Base-by-base conservation (phyloP, 2,113 vertebrate species). In the Psittacus erithacus region DNA sequence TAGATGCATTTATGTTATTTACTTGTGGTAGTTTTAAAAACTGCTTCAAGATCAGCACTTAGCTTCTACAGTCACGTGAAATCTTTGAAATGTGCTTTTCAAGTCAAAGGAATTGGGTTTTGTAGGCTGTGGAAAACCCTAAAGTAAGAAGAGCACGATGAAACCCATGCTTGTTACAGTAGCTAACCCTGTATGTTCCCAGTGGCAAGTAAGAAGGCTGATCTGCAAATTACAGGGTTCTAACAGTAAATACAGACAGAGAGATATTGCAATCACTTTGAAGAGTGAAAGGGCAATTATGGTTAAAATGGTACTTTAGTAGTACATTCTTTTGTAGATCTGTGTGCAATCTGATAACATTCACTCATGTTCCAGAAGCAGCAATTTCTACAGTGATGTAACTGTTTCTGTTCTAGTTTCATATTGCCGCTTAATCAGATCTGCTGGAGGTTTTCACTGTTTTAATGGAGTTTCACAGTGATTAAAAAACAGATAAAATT, bases 161-260 rank as follows among this genome's bases (percentile, higher is more conserved):
- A 38, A 55, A 59, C 25, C n/a, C 35, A 2, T 25, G n/a, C 64
- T 67, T 35, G 50, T 70, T 86, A 50, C 19, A 33, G 3, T 77
- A 70, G 68, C 59, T 73, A 47, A 46, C 27, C 17, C 38, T 4
- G 17, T 25, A 29, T 35, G n/a, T 63, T 93, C 78, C 52, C 38
- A 43, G 4, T 85, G 57, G 49, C 88, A 88, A 59, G 64, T 71
- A 52, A 52, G 57, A 88, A 78, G 57, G 31, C 46, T 88, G 60
- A 93, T 94, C 87, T 86, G 60, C 86, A 94, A 92, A 95, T 96
- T 88, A 95, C 69, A 93, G 90, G 57, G 50, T 79, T 92, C 65
- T 53, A 27, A 38, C 35, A 69, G 47, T 90, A 94, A 86, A 88
- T 79, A 50, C 4, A 96, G 76, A 88, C 57, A 50, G 67, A 73